Conservation (phyloP, 2,113 vertebrate species). For the Fulica atra region DNA sequence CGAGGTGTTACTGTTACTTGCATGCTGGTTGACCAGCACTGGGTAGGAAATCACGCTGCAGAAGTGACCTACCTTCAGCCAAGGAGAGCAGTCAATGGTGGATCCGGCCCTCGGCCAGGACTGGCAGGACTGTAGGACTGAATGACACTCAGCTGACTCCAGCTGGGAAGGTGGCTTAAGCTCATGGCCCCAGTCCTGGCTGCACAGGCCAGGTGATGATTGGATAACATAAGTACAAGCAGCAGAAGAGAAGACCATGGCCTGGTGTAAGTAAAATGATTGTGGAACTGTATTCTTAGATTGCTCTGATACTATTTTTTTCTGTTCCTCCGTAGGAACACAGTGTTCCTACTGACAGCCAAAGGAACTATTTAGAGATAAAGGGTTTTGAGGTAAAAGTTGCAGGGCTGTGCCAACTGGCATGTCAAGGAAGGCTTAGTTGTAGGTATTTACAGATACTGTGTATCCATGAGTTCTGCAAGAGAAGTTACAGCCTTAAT, state of each 20-base stretch:
- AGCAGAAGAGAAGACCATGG: background rate
- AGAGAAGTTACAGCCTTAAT: background rate
- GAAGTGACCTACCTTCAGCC: background rate
- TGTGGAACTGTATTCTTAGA: background rate
- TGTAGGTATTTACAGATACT: background rate
- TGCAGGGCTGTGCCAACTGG: background rate
- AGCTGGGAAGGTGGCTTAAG: background rate
- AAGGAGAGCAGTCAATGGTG: background rate
- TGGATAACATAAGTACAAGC: background rate
- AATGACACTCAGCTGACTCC: accelerated
- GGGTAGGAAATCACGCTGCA: background rate
- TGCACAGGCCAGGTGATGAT: background rate
- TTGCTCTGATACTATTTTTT: background rate
- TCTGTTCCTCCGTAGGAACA: background rate
- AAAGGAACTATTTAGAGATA: background rate
- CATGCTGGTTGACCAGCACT: background rate
- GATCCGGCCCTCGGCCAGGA: background rate
- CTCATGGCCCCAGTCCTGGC: background rate
- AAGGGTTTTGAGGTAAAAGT: background rate
- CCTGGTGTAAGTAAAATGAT: background rate
- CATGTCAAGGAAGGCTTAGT: background rate
- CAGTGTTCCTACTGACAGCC: background rate
- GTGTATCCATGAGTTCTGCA: background rate
- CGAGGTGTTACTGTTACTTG: background rate
- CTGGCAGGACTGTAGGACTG: background rate